Evolutionary conservation across 1,140 invertebrate species (phyloP), one percentile per base, ranked within the genome.

Genomic region (Drosophila orena): DNA sequence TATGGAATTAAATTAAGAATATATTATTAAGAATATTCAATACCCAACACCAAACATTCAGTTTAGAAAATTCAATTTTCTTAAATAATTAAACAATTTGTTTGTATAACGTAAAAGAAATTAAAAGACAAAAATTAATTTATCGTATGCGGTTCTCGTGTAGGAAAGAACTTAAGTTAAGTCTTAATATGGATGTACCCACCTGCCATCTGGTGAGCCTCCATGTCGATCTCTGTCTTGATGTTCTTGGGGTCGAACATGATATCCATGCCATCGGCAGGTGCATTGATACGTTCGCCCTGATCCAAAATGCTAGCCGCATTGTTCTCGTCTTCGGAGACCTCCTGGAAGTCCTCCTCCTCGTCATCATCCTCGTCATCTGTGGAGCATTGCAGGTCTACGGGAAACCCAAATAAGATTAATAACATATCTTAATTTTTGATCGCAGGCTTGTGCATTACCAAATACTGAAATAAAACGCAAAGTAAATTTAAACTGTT

Each of bases 341-440:
- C 94, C 79, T 95, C 94, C 78, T 95, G 94, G 59, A 95, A 94
- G 85, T 96, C 95, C 68, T 96, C 95, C 70, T 95, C 95, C 78
- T 96, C 95, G 59, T 86, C 83, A 22, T 88, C 84, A 17, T 88
- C 83, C 59, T 96, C 95, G 60, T 95, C 95, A 79, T 96, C 95
- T 46, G 95, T 96, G 2, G 95, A 96, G 83, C 95, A 96, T 92
- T 96, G 95, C 46, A 96, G 91, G 93, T 96, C 95, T 95, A 91
- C 49, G 10, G 12, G 2, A 40, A 11, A 38, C 5, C 27, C 40
- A 40, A n/a, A n/a, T 12, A 20, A 35, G 30, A 44, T 75, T 66
- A 30, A 30, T 66, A 15, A 44, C 44, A 62, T 59, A 22, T 27
- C 42, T 37, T 8, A 44, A 43, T 40, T 22, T 22, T 52, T 12